phyloP scores from a whole-genome alignment of 1,140 invertebrate genomes.

The Monochamus saltuarius region DNA sequence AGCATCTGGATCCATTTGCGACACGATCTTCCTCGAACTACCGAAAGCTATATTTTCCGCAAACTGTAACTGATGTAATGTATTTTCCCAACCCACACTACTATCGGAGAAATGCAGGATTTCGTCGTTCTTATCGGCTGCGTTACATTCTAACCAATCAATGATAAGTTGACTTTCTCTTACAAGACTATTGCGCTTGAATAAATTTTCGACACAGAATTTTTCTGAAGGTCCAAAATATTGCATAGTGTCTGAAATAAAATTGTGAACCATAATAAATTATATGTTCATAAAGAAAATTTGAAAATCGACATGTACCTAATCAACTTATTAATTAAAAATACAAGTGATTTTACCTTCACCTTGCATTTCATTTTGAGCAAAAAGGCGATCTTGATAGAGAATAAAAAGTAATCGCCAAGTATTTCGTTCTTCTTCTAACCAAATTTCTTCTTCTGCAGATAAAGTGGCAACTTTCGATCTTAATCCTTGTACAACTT shows the following conservation, averaged over 20 bases:
- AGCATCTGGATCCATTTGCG: conserved; percentile 91
- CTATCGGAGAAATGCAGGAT: conserved; percentile 73
- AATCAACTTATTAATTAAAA: too few species aligned
- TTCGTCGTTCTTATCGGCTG: conserved; percentile 67
- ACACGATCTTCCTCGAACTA: conserved; percentile 62
- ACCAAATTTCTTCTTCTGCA: conserved; percentile 58
- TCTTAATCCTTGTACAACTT: conserved; percentile 53
- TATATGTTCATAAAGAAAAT: too few species aligned
- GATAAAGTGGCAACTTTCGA: conserved; percentile 51
- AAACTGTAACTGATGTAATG: conserved; percentile 74
- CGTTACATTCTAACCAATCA: conserved; percentile 89
- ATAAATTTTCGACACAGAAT: conserved; percentile 61
- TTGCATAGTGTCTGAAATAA: conserved; percentile 16
- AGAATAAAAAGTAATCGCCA: conserved; percentile 82
- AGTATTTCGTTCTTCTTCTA: conserved; percentile 81
- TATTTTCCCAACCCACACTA: conserved; percentile 88
- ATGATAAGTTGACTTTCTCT: conserved; percentile 82
- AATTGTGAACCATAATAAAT: not conserved
- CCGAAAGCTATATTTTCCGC: conserved; percentile 57
- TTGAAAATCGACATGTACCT: too few species aligned
- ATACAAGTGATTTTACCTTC: conserved; percentile 21
- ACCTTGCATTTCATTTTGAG: conserved; percentile 34
- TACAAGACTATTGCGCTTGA: conserved; percentile 66
- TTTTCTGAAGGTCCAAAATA: conserved; percentile 60
- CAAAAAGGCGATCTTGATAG: conserved; percentile 72